Evolutionary conservation across 2,113 vertebrate genomes (phyloP).

Genomic region (Perccottus glenii): DNA sequence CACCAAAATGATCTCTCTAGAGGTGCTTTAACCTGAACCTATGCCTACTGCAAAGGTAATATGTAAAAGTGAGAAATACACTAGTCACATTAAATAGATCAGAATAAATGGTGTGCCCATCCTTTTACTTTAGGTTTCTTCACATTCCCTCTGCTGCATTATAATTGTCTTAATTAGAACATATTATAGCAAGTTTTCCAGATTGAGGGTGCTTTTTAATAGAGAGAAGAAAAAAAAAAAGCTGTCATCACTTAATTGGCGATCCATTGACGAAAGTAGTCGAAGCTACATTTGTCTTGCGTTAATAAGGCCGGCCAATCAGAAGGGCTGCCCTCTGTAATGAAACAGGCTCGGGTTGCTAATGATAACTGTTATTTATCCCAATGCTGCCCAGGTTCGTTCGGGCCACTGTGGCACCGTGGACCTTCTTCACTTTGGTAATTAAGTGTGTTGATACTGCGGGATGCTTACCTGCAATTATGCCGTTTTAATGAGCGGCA

Average conservation of each 20-base stretch:
- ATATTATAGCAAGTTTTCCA: slow-evolving; percentile 20
- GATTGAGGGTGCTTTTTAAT: slow-evolving; percentile 30
- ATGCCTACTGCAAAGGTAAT: too few relatives aligned
- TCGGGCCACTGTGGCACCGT: slow-evolving; percentile 67
- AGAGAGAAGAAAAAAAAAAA: slow-evolving; percentile 48
- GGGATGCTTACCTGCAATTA: slow-evolving; percentile 82
- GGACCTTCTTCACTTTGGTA: slow-evolving; percentile 77
- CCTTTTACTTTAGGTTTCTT: background rate
- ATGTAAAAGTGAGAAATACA: too few relatives aligned
- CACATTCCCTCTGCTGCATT: slow-evolving; percentile 9
- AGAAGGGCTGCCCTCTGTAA: slow-evolving; percentile 66
- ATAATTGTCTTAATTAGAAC: slow-evolving; percentile 6
- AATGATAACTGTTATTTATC: slow-evolving; percentile 80
- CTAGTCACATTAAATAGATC: too few relatives aligned
- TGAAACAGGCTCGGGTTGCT: slow-evolving; percentile 64
- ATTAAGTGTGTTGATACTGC: slow-evolving; percentile 80
- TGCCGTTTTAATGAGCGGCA: slow-evolving; percentile 80
- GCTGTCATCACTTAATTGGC: slow-evolving; percentile 48
- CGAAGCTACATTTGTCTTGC: slow-evolving; percentile 58
- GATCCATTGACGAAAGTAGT: slow-evolving; percentile 30
- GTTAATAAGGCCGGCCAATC: slow-evolving; percentile 65
- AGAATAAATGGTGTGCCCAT: too few relatives aligned
- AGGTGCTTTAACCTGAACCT: too few relatives aligned
- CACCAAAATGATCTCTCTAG: too few relatives aligned
- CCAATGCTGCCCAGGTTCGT: slow-evolving; percentile 71